Conservation (phyloP, 2,888 invertebrate genomes). For the Drosophila yooni region DNA sequence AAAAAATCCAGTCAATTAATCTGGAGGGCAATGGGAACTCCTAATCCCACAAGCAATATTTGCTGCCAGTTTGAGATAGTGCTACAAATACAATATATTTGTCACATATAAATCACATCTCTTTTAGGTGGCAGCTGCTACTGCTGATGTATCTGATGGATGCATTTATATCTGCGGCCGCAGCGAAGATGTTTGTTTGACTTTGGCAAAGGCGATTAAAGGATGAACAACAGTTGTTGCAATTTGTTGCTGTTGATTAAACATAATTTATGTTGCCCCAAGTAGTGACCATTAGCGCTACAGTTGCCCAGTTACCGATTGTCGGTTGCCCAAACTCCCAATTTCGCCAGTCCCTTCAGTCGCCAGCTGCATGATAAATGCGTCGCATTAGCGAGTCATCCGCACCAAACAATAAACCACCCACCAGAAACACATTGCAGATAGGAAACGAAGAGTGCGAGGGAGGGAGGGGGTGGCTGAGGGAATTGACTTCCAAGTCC, state of each 20-base stretch:
- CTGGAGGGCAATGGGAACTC: background rate
- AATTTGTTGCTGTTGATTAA: slow-evolving; percentile 54
- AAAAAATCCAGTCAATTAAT: background rate
- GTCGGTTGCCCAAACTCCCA: slow-evolving; percentile 18
- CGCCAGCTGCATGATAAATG: slow-evolving; percentile 71
- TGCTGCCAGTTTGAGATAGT: background rate
- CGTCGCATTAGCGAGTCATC: slow-evolving; percentile 69
- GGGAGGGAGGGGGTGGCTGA: background rate
- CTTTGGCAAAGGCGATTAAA: slow-evolving; percentile 53
- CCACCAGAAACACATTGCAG: background rate
- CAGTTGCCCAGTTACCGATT: slow-evolving; percentile 12
- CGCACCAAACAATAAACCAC: slow-evolving; percentile 53
- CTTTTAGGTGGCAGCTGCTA: slow-evolving; percentile 2
- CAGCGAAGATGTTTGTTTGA: slow-evolving; percentile 31
- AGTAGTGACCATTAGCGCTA: slow-evolving; percentile 73
- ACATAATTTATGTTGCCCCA: slow-evolving; percentile 71
- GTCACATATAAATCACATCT: background rate
- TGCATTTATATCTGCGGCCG: slow-evolving; percentile 44
- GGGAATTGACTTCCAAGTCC: slow-evolving; percentile 16
- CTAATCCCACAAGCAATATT: background rate
- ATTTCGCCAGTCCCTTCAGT: background rate
- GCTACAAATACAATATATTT: slow-evolving; percentile 1
- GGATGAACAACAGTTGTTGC: slow-evolving; percentile 39
- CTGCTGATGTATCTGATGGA: slow-evolving; percentile 33
- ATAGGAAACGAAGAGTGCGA: background rate